Evolutionary conservation across 1,140 invertebrate species (phyloP), one percentile per base, ranked within the genome.

Genomic region (Monochamus saltuarius): DNA sequence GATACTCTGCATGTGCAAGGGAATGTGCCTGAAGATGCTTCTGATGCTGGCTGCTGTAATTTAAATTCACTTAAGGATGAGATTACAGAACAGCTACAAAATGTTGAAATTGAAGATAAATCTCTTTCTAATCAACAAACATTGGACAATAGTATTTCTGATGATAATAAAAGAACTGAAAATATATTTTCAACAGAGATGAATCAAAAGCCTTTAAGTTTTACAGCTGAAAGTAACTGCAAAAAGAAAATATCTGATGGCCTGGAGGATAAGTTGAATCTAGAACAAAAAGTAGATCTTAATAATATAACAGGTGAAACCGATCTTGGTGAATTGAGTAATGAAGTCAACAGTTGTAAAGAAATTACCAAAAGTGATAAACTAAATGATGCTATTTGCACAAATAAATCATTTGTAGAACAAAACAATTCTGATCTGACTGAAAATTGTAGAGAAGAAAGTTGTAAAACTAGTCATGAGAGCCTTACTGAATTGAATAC

Each of bases 1-100:
- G 43, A 46, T 17, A 17, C 43, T 17, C 16, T 14, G 7, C 14
- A 16, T 17, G 10, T 13, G 16, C 14, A 14, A 4, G 14, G 9
- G 4, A n/a, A 40, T 9, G 14, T 36, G 3, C 14, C 7, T 53
- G 42, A 45, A 29, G 10, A 19, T 42, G 11, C 19, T 11, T 17
- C 52, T 19, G 34, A 57, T 34, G 29, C 49, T 56, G 38, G 35
- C 11, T 16, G 39, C 10, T 46, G 10, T 46, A 19, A 17, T 46
- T 17, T 17, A 7, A 13, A 17, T 17, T 14, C 16, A 16, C 22
- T 46, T 17, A 19, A 17, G 4, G 14, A 16, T 17, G 10, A 46
- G 14, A 16, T 46, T 46, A 46, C n/a, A 46, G 43, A 46, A 46
- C n/a, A 22, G 11, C n/a, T 2, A 47, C 45, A 22, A 47, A 10